These are phyloP conservation scores for Riparia riparia DNA, from an alignment of 2,113 vertebrate species.

Conservation along the genomic window DNA sequence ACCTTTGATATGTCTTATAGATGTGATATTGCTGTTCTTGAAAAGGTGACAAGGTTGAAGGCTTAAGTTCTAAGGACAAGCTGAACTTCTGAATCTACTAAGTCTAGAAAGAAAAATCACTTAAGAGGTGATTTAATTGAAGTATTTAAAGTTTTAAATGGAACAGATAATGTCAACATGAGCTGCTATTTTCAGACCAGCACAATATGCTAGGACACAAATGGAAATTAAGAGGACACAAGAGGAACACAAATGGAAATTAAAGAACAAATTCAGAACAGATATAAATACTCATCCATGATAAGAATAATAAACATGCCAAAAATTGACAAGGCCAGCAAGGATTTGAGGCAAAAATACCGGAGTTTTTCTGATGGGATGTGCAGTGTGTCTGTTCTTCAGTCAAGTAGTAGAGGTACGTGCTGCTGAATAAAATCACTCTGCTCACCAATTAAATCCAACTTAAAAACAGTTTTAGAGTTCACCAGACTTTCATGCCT, in stretches of 20 bases:
- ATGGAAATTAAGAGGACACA: constrained; percentile 48
- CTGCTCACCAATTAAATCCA: neutral
- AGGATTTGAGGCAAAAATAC: constrained; percentile 30
- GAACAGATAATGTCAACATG: constrained; percentile 68
- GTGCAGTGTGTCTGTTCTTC: neutral
- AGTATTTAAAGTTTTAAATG: constrained; percentile 72
- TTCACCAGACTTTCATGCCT: neutral
- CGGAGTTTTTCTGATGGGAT: neutral
- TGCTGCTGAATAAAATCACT: neutral
- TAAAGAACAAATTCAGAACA: constrained; percentile 71
- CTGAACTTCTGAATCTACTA: constrained; percentile 47
- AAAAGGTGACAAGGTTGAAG: constrained; percentile 70
- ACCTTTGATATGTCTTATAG: constrained; percentile 47
- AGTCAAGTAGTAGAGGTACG: neutral
- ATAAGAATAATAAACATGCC: constrained; percentile 60
- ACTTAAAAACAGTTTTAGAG: neutral
- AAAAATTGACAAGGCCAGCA: constrained; percentile 19
- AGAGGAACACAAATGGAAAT: constrained; percentile 65
- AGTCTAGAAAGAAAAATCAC: constrained; percentile 55
- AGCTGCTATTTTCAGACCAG: constrained; percentile 61
- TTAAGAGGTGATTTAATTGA: constrained; percentile 69
- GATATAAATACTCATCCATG: constrained; percentile 44
- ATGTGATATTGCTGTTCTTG: constrained; percentile 47
- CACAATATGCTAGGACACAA: constrained; percentile 62
- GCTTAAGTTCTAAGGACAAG: constrained; percentile 51